phyloP scores from a whole-genome alignment of 2,888 invertebrate genomes.

The Emmelina monodactyla region DNA sequence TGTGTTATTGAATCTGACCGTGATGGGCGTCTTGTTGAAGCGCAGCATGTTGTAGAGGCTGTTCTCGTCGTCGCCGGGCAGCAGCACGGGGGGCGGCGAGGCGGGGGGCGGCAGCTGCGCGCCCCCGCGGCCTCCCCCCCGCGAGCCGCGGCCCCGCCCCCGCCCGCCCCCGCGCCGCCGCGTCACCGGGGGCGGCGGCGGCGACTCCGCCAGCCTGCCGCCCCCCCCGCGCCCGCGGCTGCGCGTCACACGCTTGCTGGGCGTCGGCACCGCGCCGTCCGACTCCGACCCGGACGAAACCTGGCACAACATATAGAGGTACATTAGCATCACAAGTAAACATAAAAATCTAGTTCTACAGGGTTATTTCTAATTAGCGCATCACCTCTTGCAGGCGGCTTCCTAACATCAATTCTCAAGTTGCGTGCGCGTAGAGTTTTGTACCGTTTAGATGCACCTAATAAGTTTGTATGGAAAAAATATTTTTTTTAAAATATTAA shows the following conservation, averaged over 20 bases:
- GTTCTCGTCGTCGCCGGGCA: conserved; percentile 78
- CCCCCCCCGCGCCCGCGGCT: conserved; percentile 66
- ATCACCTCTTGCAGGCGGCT: no score
- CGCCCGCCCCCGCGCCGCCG: conserved; percentile 44
- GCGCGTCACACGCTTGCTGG: conserved; percentile 70
- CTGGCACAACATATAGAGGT: no score
- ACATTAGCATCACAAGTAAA: no score
- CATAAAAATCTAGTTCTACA: no score
- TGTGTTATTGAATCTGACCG: no score
- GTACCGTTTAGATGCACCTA: no score
- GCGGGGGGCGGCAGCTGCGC: conserved; percentile 54
- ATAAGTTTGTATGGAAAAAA: no score
- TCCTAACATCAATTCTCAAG: no score
- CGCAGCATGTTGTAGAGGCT: conserved; percentile 85
- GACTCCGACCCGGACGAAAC: no score
- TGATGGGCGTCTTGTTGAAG: conserved; percentile 82
- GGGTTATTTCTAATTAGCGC: no score
- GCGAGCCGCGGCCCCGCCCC: conserved; percentile 43
- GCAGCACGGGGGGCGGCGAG: conserved; percentile 57
- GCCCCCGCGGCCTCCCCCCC: conserved; percentile 47
- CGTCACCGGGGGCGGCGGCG: conserved; percentile 49
- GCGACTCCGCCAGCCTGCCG: conserved; percentile 56
- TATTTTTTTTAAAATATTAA: no score
- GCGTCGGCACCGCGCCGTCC: conserved; percentile 67
- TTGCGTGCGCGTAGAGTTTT: no score